Base-by-base conservation (phyloP, 2,888 invertebrate species). In the Eretmocerus hayati region DNA sequence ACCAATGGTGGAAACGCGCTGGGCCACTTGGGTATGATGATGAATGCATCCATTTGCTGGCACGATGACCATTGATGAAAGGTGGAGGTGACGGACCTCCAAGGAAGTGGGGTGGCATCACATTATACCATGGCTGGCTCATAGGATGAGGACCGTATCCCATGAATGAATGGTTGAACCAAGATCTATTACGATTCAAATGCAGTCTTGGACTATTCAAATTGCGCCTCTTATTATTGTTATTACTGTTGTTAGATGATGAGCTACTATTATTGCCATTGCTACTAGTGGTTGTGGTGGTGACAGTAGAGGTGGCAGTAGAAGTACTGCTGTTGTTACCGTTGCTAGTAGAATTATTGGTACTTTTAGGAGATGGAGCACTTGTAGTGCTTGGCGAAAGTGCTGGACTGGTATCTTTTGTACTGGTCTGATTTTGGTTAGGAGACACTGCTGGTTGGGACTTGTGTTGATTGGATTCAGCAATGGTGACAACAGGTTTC, bases 1-100 rank as follows among this genome's bases (percentile, higher is more conserved):
- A 66, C 69, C 67, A 69, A 41, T 67, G 69, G 43, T 69, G 69
- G 52, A 69, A 68, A 61, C 69, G 67, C 37, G 67, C 58, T 23
- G 67, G 64, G 54, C 67, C 69, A 48, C 64, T 56, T 15, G 67
- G 62, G 55, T 64, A 67, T 44, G 67, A 64, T 36, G 66, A 59
- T 36, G 66, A 67, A 54, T 68, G 66, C 19, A 64, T 57, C 69
- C 69, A 69, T 52, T 69, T 69, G 50, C 62, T 67, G 30, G 62
- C 64, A 33, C 69, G 59, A 40, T 66, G 67, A 39, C 65, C 64
- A 36, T 57, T 57, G 46, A 67, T 62, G 37, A 67, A 69, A n/a
- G 69, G 67, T n/a, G 69, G 67, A 15, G 68, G 64, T 8, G 68
- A 67, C 23, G 67, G 67, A 11, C 67, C 67, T 50, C 66, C 61